Base-by-base conservation (phyloP, 2,888 invertebrate species). In the Podotricha telesiphe region DNA sequence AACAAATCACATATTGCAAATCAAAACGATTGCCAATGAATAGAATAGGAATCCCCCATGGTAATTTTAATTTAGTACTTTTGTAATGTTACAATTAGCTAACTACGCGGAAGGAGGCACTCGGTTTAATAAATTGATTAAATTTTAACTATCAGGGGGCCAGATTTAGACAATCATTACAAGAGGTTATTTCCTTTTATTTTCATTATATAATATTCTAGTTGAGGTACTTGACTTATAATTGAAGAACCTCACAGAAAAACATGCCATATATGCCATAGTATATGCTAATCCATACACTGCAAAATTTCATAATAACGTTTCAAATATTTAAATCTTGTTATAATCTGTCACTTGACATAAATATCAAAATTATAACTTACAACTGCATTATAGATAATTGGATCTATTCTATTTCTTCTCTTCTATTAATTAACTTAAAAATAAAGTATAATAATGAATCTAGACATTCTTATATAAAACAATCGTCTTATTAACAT, bases 161-260 rank as follows among this genome's bases (percentile, higher is more conserved):
- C 74, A 71, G 75, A 76, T 76, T 79, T 79, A 78, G 79, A 78
- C 78, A 80, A 81, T 81, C 78, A 68, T 71, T 73, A 76, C 77
- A 77, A 83, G 82, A 77, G 80, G 74, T 74, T 75, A 77, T 77
- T 79, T 83, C 83, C 83, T 80, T 77, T 70, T 72, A 64, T 67
- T 62, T 67, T 61, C 53, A 62, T 67, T 67, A 62, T 62, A 45
- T 67, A 67, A 62, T 67, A 51, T 51, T 62, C 45, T 42, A 53
- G 53, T 53, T 53, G 20, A 61, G 45, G 61, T 67, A 20, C 51
- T 42, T 51, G 63, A 62, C 48, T 48, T 37, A 48, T 48, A 34
- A 62, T 62, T 62, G 34, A 19, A 13, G 48, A 37, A 19, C 19
- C 6, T 48, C 13, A 48, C 11, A 48, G 19, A 48, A 22, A 47